These are phyloP conservation scores for Polylopha cassiicola DNA, from an alignment of 2,888 invertebrate genomes.

Conservation along the genomic window DNA sequence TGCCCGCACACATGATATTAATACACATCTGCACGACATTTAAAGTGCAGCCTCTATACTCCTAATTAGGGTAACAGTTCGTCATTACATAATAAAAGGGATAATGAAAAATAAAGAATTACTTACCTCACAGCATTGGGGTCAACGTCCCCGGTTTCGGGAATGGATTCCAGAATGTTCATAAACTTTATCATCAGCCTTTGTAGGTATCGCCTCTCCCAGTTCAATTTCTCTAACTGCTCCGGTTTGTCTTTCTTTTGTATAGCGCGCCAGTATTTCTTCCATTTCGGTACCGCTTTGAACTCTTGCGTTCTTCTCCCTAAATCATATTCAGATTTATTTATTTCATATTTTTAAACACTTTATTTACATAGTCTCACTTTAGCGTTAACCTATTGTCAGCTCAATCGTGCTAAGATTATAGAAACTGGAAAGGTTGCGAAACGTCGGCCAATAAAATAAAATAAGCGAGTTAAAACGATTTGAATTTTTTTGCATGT, in stretches of 20 bases:
- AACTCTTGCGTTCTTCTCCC: conserved; percentile 92
- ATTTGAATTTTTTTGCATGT: no score
- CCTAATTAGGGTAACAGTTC: no score
- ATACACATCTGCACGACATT: no score
- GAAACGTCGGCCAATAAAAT: no score
- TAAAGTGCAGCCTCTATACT: no score
- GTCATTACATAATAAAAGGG: no score
- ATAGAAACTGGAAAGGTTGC: no score
- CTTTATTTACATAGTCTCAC: no score
- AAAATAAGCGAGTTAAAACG: no score
- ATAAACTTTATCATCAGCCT: conserved; percentile 93
- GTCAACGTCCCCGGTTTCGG: conserved; percentile 77
- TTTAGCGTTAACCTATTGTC: no score
- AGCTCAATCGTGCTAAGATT: no score
- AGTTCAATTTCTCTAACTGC: conserved; percentile 81
- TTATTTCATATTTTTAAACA: conserved; percentile 1
- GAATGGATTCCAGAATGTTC: conserved; percentile 85
- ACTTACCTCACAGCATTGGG: conserved; percentile 71
- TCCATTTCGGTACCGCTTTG: conserved; percentile 90
- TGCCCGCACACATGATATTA: no score
- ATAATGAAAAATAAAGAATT: not conserved
- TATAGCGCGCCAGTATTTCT: conserved; percentile 93
- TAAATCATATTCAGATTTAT: conserved; percentile 37
- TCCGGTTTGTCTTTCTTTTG: conserved; percentile 90
- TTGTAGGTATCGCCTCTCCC: conserved; percentile 92